Percentiles rank a stretch among this genome's conserved stretches.
Conservation (phyloP, 2,888 invertebrate species). For the Rhagonycha fulva region DNA sequence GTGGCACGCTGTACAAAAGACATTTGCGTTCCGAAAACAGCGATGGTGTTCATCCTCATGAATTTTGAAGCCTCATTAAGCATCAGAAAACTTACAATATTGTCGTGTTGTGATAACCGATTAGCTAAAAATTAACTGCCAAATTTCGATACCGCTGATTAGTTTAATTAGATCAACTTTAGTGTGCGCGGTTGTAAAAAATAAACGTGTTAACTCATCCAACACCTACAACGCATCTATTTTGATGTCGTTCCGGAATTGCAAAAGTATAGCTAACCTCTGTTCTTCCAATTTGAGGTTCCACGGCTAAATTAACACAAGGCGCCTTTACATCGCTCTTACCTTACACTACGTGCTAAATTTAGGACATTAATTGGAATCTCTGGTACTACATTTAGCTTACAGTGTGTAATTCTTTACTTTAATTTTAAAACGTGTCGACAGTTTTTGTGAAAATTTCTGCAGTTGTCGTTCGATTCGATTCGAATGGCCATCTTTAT, state of each 20-base stretch:
- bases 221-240: constrained; percentile 52
- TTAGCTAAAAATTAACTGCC: background rate
- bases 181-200: background rate
- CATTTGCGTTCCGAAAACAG: background rate
- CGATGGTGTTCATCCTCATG: background rate
- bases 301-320: constrained; percentile 29
- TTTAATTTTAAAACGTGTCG: constrained; percentile 6
- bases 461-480: background rate
- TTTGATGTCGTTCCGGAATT: constrained; percentile 22
- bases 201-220: constrained; percentile 2
- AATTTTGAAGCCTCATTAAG: background rate
- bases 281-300: constrained; percentile 21
- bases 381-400: constrained; percentile 10
- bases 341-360: constrained; percentile 22
- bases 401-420: constrained; percentile 3
- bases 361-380: constrained; percentile 25
- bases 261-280: constrained; percentile 15
- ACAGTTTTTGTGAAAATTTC: background rate
- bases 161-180: background rate
- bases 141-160: background rate
- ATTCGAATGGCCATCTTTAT: constrained; percentile 10
- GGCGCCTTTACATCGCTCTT: constrained; percentile 34
- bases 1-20: background rate
- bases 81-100: background rate
- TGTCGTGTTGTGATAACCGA: background rate